Percentiles rank a stretch among this genome's conserved stretches.
phyloP scores from a whole-genome alignment of 2,797 vertebrate genomes.

The Pipistrellus nathusii region DNA sequence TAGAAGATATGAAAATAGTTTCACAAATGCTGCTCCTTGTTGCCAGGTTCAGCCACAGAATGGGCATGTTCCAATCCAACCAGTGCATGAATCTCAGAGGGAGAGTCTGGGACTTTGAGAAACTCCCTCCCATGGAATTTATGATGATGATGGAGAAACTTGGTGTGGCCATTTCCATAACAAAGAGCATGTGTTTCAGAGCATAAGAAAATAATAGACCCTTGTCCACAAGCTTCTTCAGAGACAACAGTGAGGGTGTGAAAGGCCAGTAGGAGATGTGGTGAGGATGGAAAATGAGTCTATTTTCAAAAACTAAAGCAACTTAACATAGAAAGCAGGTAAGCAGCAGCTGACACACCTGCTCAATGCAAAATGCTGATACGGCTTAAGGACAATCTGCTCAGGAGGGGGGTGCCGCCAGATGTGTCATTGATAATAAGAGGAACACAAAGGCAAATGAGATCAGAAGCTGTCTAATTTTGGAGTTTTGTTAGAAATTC shows the following conservation, averaged over 20 bases:
- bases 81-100: background rate
- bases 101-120: background rate
- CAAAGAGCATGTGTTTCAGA: background rate
- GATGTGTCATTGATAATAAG: background rate
- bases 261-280: background rate
- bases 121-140: background rate
- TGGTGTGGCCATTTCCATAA: background rate
- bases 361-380: background rate
- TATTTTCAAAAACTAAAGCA: too few relatives aligned
- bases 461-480: background rate
- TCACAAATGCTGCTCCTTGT: background rate
- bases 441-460: background rate
- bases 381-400: background rate
- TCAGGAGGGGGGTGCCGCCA: fast-evolving
- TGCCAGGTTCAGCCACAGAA: background rate
- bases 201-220: too few relatives aligned
- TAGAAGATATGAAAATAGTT: background rate
- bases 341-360: background rate
- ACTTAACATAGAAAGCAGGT: background rate
- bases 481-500: background rate
- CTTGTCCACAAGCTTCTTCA: fast-evolving
- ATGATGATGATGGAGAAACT: background rate
- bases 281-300: fast-evolving
- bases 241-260: background rate
- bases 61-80: too few relatives aligned